Base-by-base conservation (phyloP, 1,140 invertebrate species). In the Choristoneura fumiferana region DNA sequence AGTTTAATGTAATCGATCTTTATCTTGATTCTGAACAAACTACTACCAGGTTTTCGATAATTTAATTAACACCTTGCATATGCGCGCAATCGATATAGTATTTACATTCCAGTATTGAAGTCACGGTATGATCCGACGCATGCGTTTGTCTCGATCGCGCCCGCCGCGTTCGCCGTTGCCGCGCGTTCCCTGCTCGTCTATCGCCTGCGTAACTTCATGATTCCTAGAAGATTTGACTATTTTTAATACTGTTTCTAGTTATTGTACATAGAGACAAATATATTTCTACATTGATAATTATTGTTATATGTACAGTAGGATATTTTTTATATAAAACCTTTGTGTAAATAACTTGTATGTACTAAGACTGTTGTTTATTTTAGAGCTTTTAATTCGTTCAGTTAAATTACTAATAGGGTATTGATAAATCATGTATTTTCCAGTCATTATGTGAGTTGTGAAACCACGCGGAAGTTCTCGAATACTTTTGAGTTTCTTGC, bases 331-430 rank as follows among this genome's bases (percentile, higher is more conserved):
- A 76, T 81, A 78, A 71, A 81, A 84, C 77, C 76, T 83, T 81
- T 82, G 82, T 89, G 84, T 89, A 89, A 87, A 89, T 88, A 88
- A 81, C 74, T 74, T 83, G 76, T 86, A 87, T 81, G 71, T 83
- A 76, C 72, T 87, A 87, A 87, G 86, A 89, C 84, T 89, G 86
- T 89, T 89, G 84, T 89, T 87, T 79, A 84, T 79, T 82, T 81
- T 84, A 87, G 81, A 86, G 80, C 74, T 75, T 89, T 87, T 89
- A 86, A 87, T 86, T 84, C 76, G 81, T 84, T 86, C 78, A 78
- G 63, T 84, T 84, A 72, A 78, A 70, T 76, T 74, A 81, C 65
- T 78, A 68, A 71, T 78, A 76, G 71, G 62, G 56, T 76, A 73
- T 70, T 68, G 74, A 79, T 78, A 67, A 71, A 74, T 66, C 61